Base-by-base conservation (phyloP, 2,797 vertebrate genomes). In the Gorsachius magnificus region DNA sequence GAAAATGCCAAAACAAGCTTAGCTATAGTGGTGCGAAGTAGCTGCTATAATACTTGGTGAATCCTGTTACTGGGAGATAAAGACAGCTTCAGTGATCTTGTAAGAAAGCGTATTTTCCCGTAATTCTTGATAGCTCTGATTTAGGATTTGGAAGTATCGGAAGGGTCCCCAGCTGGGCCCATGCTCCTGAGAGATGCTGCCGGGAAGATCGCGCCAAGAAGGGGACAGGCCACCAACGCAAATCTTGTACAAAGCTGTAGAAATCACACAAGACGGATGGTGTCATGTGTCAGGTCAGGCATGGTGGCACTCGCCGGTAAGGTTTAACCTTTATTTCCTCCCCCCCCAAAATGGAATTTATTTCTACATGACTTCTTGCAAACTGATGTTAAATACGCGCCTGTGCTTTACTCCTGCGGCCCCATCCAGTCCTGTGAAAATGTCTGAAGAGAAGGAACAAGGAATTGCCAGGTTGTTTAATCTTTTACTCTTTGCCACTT, bases 401-500 rank as follows among this genome's bases (percentile, higher is more conserved):
- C 71, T 25, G 33, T 24, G 63, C 74, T 76, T 71, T 31, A 25
- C 45, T 88, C 54, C 90, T 60, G 56, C 6, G 3, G 88, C 74
- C 81, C 48, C 45, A 50, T 93, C 60, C 78, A 14, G 69, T 8
- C 50, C 82, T 43, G 46, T 54, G 89, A 90, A 93, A 92, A 78
- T 10, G 50, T 43, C 80, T 63, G 35, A 48, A 64, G 38, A 87
- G 60, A n/a, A 93, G 60, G 87, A 95, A 91, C 70, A 41, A 75
- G 76, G 90, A 89, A 61, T 61, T n/a, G 46, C 85, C 66, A 83
- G 80, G 93, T 69, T 74, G 95, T 95, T 96, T 94, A 95, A 96
- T 93, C 65, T 92, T 96, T 95, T 80, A 90, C 93, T 84, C 86
- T 89, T 90, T 96, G 95, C 88, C 91, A 76, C 92, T 94, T 26